Percentiles rank a stretch among this genome's conserved stretches.
Evolutionary conservation across 2,888 invertebrate genomes (phyloP).

Genomic region (Mythimna albipuncta): DNA sequence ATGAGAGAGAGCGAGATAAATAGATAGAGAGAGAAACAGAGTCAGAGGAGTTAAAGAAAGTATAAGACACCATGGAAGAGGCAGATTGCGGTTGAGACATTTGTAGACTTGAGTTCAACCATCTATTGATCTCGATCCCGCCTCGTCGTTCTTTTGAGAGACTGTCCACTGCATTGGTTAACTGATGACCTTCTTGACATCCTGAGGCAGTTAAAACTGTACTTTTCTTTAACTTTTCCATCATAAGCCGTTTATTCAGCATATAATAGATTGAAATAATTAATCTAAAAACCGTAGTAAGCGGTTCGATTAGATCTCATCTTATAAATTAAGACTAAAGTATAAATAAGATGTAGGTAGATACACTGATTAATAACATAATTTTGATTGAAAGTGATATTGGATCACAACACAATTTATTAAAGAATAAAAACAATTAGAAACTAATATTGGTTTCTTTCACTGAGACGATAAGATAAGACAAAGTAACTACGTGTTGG

Average conservation of each 20-base stretch:
- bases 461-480: constrained; percentile 85
- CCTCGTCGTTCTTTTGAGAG: background rate
- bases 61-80: no score
- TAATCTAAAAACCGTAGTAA: constrained; percentile 1
- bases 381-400: background rate
- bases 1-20: no score
- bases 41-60: no score
- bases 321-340: background rate
- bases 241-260: background rate
- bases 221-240: background rate
- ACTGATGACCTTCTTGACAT: background rate
- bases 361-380: background rate
- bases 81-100: no score
- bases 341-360: background rate
- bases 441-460: constrained; percentile 75
- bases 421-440: constrained; percentile 50
- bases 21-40: no score
- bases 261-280: constrained; percentile 14
- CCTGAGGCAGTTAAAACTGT: background rate
- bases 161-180: background rate
- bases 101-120: no score
- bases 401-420: constrained; percentile 4
- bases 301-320: background rate
- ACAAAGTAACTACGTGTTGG: constrained; percentile 82
- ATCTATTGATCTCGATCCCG: no score